Evolutionary conservation across 2,797 vertebrate genomes (phyloP), one percentile per base, ranked within the genome.

Genomic region (Chloroceryle inda): DNA sequence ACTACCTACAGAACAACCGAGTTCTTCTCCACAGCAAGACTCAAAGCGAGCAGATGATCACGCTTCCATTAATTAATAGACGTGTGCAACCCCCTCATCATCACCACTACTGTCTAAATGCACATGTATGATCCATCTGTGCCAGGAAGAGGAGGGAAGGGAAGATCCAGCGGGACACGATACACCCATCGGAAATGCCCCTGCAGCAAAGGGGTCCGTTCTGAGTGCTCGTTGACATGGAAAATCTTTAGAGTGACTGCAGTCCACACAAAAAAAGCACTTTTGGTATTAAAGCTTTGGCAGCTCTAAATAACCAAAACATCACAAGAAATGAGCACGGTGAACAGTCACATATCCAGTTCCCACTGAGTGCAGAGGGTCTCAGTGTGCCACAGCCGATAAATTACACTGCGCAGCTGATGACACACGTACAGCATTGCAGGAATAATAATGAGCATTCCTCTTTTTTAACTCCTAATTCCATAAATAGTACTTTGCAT

Each of bases 321-420:
- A 88, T 74, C 85, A 82, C 8, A 92, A 23, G 42, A 93, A 92
- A 67, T 50, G 67, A 86, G 88, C 64, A 64, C 23, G 68, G n/a
- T 68, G 72, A 94, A 93, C 13, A 91, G 91, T 63, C 79, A 94
- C 50, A 71, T 84, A 93, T 31, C 74, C 75, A 89, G 88, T 96
- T 96, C 88, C 94, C 80, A 69, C 18, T n/a, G 59, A 92, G 92
- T 92, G 82, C 93, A 94, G 37, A 44, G 53, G 85, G 61, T 90
- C 63, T 89, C 86, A 95, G 29, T 63, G 80, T 87, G 90, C 83
- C 73, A 19, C 55, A 86, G 31, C 87, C 92, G 87, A 95, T 72
- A 93, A 95, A 92, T 88, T 89, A 90, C 18, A 87, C 68, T 40
- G 35, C 1, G 20, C 58, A 74, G 80, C 47, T 62, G 92, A 85